A percentile compares a stretch with the other conserved stretches of the same genome.
These are phyloP conservation scores for Epinotia demarniana DNA, from an alignment of 2,888 invertebrate genomes.

Conservation along the genomic window DNA sequence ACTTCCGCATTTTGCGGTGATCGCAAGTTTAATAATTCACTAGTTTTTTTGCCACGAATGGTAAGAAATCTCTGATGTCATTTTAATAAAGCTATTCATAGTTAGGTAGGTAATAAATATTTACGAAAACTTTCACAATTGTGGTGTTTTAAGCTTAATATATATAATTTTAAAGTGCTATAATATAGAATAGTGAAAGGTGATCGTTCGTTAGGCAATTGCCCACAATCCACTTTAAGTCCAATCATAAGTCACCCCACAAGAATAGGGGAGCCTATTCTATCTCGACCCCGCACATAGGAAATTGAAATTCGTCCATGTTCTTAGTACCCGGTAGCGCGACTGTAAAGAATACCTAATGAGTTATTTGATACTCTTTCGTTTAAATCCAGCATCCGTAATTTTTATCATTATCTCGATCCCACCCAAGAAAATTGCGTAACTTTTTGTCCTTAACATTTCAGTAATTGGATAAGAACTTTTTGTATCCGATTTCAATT, in stretches of 20 bases:
- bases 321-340: too few relatives aligned
- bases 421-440: conserved; percentile 27
- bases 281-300: too few relatives aligned
- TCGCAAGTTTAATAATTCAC: conserved; percentile 14
- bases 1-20: conserved; percentile 28
- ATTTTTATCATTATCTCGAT: conserved; percentile 13
- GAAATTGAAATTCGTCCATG: too few relatives aligned
- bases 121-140: too few relatives aligned
- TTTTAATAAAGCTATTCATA: not conserved
- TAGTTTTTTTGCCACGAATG: conserved; percentile 17
- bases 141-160: too few relatives aligned
- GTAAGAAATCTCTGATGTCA: not conserved
- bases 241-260: too few relatives aligned
- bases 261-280: too few relatives aligned
- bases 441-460: conserved; percentile 15
- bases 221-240: too few relatives aligned
- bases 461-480: conserved; percentile 41
- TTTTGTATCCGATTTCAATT: conserved; percentile 28
- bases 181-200: too few relatives aligned
- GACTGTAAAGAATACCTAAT: not conserved
- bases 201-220: too few relatives aligned
- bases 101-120: too few relatives aligned
- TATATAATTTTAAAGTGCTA: too few relatives aligned
- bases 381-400: not conserved
- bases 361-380: not conserved